Conservation (phyloP, 2,113 vertebrate species). For the Poeciliopsis prolifica region DNA sequence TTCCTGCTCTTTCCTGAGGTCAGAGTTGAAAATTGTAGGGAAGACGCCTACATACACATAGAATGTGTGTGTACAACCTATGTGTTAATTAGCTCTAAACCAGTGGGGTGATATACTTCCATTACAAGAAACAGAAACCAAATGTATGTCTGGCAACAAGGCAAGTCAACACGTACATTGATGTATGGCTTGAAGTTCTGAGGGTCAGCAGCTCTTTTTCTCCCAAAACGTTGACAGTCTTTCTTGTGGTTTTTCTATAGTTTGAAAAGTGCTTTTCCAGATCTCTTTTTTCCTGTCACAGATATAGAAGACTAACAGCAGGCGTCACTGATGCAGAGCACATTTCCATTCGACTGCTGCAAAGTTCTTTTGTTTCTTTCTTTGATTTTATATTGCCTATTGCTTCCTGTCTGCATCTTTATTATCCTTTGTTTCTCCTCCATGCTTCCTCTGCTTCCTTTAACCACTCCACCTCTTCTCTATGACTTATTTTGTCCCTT, state of each 20-base stretch:
- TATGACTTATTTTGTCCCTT: constrained; percentile 43
- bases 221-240: constrained; percentile 33
- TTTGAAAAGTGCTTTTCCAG: constrained; percentile 33
- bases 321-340: constrained; percentile 49
- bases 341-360: constrained; percentile 33
- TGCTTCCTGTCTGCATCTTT: constrained; percentile 65
- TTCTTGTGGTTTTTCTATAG: constrained; percentile 48
- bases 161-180: constrained; percentile 59
- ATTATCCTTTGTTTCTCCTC: constrained; percentile 74
- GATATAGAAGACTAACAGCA: constrained; percentile 21
- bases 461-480: constrained; percentile 11
- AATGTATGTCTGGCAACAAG: constrained; percentile 68
- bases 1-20: constrained; percentile 62
- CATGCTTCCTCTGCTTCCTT: constrained; percentile 2
- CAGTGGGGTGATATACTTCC: constrained; percentile 56
- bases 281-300: not conserved
- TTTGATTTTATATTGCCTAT: constrained; percentile 48
- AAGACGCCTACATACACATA: constrained; percentile 37
- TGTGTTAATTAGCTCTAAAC: constrained; percentile 53
- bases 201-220: constrained; percentile 58
- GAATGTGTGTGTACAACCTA: constrained; percentile 12
- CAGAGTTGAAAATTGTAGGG: constrained; percentile 56
- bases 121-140: constrained; percentile 69
- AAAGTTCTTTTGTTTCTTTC: constrained; percentile 50
- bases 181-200: constrained; percentile 55